Conservation (phyloP, 2,888 invertebrate genomes). For the Chouioia cunea region DNA sequence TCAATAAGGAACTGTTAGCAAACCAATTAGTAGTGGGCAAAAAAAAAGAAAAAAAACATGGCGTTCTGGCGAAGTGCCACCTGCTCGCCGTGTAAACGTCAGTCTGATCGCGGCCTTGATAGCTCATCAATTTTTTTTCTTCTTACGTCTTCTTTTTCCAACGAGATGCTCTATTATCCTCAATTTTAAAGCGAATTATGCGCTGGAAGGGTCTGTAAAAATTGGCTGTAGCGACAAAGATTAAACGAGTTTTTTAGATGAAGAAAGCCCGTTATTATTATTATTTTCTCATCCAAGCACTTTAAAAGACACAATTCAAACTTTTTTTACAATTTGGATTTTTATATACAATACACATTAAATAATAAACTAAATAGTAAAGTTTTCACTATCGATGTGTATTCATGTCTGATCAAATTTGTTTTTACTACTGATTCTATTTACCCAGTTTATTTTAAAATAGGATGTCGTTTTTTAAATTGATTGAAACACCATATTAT, state of each 20-base stretch:
- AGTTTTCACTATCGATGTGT: no score
- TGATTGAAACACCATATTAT: no score
- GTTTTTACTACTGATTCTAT: no score
- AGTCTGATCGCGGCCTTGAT: conserved; percentile 19
- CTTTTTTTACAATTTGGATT: no score
- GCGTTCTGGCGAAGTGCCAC: conserved; percentile 30
- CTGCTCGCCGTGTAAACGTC: conserved; percentile 16
- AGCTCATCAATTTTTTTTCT: conserved; percentile 37
- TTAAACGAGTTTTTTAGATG: conserved; percentile 21
- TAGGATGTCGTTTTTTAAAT: no score
- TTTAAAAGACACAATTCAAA: no score
- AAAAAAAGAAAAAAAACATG: conserved; percentile 9
- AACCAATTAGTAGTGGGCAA: conserved; percentile 16
- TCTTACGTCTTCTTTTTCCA: not conserved
- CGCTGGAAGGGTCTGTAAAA: conserved; percentile 3
- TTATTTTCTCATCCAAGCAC: no score
- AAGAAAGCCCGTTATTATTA: conserved; percentile 7
- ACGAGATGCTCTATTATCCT: not conserved
- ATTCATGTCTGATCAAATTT: no score
- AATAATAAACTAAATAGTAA: no score
- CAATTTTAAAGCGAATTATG: not conserved
- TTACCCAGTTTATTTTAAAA: no score
- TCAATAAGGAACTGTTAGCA: conserved; percentile 28
- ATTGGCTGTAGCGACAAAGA: conserved; percentile 19
- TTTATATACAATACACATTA: no score